A percentile compares a stretch with the other conserved stretches of the same genome.
Conservation (phyloP, 2,797 vertebrate genomes). For the Coilia nasus region DNA sequence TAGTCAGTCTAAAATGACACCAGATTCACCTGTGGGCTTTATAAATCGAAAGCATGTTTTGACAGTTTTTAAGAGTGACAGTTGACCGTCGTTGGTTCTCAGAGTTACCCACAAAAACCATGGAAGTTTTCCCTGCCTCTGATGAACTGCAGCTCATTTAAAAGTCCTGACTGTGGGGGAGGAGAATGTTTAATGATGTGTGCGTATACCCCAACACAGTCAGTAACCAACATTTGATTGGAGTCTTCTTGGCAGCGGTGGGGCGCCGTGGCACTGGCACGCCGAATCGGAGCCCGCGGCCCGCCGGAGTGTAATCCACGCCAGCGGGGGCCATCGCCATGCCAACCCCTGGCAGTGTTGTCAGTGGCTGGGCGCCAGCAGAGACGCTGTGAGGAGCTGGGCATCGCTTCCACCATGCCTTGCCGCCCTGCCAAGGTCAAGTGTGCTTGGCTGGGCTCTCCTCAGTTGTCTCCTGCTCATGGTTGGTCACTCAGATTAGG, state of each 20-base stretch:
- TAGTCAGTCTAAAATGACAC: not conserved
- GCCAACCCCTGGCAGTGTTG: slow-evolving; percentile 47
- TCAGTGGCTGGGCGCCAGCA: slow-evolving; percentile 50
- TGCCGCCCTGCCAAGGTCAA: slow-evolving; percentile 57
- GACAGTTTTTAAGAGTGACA: not conserved
- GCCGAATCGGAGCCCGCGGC: slow-evolving; percentile 41
- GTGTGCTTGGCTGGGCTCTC: slow-evolving; percentile 52
- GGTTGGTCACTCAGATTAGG: slow-evolving; percentile 19
- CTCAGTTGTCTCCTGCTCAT: slow-evolving; percentile 41
- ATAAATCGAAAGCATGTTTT: not conserved
- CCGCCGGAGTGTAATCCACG: slow-evolving; percentile 46
- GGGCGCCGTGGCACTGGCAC: not conserved
- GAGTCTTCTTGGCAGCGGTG: slow-evolving; percentile 41
- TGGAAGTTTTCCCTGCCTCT: not conserved
- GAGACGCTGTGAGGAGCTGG: slow-evolving; percentile 42
- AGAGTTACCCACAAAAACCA: too few relatives aligned
- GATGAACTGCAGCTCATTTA: not conserved
- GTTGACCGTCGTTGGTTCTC: not conserved
- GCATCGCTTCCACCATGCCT: slow-evolving; percentile 41
- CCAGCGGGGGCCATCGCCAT: slow-evolving; percentile 45
- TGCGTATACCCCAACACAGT: slow-evolving; percentile 43
- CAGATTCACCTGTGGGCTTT: not conserved
- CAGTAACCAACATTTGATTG: slow-evolving; percentile 47
- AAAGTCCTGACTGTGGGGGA: slow-evolving; percentile 15
- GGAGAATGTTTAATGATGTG: slow-evolving; percentile 42